Base-by-base conservation (phyloP, 2,797 vertebrate species). In the Platyrinchus mystaceus region DNA sequence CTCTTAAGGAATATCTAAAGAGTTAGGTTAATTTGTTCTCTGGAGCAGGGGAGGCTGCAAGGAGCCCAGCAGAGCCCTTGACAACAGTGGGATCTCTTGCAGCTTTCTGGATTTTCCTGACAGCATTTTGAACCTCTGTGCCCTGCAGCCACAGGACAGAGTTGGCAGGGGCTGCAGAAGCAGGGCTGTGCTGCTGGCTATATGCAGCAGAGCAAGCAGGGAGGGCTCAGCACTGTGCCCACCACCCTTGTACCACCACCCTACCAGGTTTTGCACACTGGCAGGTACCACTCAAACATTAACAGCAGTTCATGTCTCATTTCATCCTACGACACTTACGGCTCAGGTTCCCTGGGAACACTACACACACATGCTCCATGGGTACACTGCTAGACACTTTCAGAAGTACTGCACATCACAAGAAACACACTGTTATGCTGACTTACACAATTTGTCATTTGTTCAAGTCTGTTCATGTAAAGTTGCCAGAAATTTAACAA, bases 401-500 rank as follows among this genome's bases (percentile, higher is more conserved):
- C 80, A 91, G 70, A 89, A 79, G 28, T 77, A 68, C 69, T 43
- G 70, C 43, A 63, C 52, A 34, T 92, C 70, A 80, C 21, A 63
- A 86, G 84, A 91, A 89, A 69, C 55, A 84, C 85, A 71, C 18
- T 41, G 22, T 84, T 92, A 62, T 14, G 32, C 80, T 94, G 90
- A 94, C 62, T 73, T 80, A 53, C 64, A 90, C 73, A 81, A 71
- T 68, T 88, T 92, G 60, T 93, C 88, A 74, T 88, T 94, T 96
- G 49, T 90, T 94, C 77, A 67, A 79, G 62, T 68, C 76, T 87
- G 71, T 52, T 77, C 91, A 9, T 75, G 82, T 59, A 79, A 83
- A 82, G 82, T 84, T 96, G 94, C 93, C 96, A 95, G 80, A 96
- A 90, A 28, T 92, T 88, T 92, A 97, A 87, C 88, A 96, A 96